phyloP scores from a whole-genome alignment of 2,113 vertebrate genomes.

The Petrocephalus zakoni region DNA sequence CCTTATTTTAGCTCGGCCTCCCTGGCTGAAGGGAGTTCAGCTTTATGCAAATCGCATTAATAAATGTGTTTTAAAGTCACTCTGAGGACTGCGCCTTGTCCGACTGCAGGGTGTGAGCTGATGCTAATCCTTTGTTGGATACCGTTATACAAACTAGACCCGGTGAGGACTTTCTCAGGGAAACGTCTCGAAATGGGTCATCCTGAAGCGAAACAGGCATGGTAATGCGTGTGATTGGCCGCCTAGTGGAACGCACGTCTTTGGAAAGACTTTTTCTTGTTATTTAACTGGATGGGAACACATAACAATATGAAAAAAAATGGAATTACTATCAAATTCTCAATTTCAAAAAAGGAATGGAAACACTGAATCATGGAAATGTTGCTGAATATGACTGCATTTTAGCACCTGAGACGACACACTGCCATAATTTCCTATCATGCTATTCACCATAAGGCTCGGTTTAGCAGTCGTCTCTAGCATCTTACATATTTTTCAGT shows the following conservation, averaged over 20 bases:
- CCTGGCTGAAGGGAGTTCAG: conserved; percentile 54
- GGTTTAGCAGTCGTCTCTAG: background rate
- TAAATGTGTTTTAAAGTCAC: conserved; percentile 57
- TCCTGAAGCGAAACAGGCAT: background rate
- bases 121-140: conserved; percentile 48
- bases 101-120: conserved; percentile 49
- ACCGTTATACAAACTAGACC: background rate
- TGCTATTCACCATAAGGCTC: background rate
- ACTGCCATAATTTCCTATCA: background rate
- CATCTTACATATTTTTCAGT: conserved; percentile 16
- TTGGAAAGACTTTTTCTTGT: background rate
- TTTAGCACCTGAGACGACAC: no score
- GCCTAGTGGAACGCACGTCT: background rate
- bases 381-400: background rate
- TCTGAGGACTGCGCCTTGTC: conserved; percentile 51
- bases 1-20: conserved; percentile 68
- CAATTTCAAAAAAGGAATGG: background rate
- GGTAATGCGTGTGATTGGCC: no score
- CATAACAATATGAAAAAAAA: background rate
- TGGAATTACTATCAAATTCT: background rate
- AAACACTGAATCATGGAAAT: background rate
- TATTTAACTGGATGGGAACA: background rate
- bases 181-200: conserved; percentile 22
- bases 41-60: conserved; percentile 75
- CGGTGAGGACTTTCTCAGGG: background rate